Conservation (phyloP, 2,888 invertebrate genomes). For the Hirtodrosophila histrioides region DNA sequence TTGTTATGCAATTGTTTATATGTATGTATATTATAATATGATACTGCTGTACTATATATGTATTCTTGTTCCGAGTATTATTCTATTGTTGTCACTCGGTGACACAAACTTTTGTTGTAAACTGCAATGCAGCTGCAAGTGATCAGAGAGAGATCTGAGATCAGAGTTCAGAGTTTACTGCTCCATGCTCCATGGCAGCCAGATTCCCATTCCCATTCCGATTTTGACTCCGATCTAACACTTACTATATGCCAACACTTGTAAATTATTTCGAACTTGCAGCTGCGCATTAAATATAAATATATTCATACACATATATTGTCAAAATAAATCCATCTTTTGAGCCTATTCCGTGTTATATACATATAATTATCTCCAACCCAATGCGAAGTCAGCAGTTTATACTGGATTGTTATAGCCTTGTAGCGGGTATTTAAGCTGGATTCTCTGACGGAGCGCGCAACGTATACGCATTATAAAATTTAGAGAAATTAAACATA, state of each 20-base stretch:
- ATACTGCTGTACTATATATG: slow-evolving; percentile 49
- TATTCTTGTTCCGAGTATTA: slow-evolving; percentile 62
- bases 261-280: slow-evolving; percentile 35
- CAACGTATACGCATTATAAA: too few species aligned
- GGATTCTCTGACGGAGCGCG: too few species aligned
- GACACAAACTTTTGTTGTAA: slow-evolving; percentile 2
- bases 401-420: too few species aligned
- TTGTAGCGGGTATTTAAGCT: too few species aligned
- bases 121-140: slow-evolving; percentile 29
- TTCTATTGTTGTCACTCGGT: slow-evolving; percentile 37
- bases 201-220: slow-evolving; percentile 44
- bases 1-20: slow-evolving; percentile 72
- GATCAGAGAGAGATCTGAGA: background rate
- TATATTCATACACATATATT: slow-evolving; percentile 34
- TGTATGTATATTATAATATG: slow-evolving; percentile 71
- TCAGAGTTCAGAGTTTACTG: background rate
- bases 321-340: slow-evolving; percentile 42
- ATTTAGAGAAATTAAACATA: too few species aligned
- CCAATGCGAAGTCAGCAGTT: too few species aligned
- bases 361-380: too few species aligned
- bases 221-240: slow-evolving; percentile 2
- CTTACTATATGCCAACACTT: slow-evolving; percentile 17
- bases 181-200: background rate
- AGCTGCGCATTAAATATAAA: slow-evolving; percentile 37
- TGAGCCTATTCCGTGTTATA: slow-evolving; percentile 5